These are phyloP conservation scores for Lophochroa leadbeateri DNA, from an alignment of 2,113 vertebrate genomes.

Conservation along the genomic window DNA sequence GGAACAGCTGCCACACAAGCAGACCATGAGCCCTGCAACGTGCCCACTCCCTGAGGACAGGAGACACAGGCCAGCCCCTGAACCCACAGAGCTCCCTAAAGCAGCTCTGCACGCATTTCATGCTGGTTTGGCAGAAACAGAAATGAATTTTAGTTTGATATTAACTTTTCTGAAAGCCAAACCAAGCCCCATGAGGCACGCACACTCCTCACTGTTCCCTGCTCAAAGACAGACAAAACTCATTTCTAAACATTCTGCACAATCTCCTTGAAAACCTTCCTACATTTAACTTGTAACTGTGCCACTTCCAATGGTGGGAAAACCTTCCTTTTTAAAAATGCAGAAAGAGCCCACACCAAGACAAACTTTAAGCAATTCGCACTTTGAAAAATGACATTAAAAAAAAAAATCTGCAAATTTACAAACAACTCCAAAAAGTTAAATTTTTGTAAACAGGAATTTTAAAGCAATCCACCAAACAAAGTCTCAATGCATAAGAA, in stretches of 20 bases:
- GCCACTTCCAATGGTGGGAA: neutral
- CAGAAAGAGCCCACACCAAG: neutral
- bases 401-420: neutral
- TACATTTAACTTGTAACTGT: neutral
- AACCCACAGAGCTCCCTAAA: neutral
- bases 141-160: neutral
- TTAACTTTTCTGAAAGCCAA: neutral
- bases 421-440: neutral
- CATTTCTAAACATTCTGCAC: rapidly evolving
- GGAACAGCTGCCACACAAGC: neutral
- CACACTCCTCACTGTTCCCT: neutral
- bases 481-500: neutral
- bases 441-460: neutral
- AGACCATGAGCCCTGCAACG: neutral
- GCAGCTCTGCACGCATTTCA: neutral
- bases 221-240: neutral
- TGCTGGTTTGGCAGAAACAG: neutral
- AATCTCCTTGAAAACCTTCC: neutral
- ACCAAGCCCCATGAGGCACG: neutral
- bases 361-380: neutral
- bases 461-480: neutral
- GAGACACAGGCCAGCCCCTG: neutral
- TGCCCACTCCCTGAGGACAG: neutral
- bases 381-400: neutral
- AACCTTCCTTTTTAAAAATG: rapidly evolving